Conservation (phyloP, 2,113 vertebrate species). For the Ardeotis arabs region DNA sequence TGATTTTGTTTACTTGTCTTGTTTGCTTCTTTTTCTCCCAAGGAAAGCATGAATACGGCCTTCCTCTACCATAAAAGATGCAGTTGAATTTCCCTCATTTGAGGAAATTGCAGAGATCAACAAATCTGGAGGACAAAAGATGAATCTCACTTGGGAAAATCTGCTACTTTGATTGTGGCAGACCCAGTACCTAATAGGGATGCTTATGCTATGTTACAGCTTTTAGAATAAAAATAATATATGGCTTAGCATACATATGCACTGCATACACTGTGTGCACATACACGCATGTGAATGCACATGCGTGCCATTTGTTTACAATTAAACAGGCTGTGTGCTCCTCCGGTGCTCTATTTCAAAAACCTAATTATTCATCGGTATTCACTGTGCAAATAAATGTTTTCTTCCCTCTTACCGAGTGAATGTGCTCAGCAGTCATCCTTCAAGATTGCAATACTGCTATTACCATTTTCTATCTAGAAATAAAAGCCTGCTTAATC, state of each 20-base stretch:
- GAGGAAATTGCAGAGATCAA: neutral
- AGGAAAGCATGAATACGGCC: neutral
- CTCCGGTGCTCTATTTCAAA: neutral
- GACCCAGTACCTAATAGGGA: neutral
- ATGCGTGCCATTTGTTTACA: neutral
- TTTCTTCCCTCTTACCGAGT: neutral
- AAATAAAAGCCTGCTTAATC: constrained; percentile 1
- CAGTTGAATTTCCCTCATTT: neutral
- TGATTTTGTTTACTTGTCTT: neutral
- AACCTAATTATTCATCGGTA: neutral
- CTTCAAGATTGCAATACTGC: neutral
- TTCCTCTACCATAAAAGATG: neutral
- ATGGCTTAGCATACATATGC: neutral
- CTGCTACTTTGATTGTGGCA: neutral
- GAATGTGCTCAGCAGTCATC: neutral
- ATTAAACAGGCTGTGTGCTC: neutral
- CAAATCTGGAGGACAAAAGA: neutral
- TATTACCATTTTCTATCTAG: neutral
- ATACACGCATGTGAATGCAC: accelerated
- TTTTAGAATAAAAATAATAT: neutral
- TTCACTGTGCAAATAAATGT: neutral
- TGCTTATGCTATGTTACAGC: neutral
- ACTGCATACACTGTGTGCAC: neutral
- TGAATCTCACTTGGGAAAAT: neutral
- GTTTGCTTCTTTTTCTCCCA: neutral